Evolutionary conservation across 2,888 invertebrate species (phyloP), one percentile per base, ranked within the genome.

Genomic region (Tuta absoluta): DNA sequence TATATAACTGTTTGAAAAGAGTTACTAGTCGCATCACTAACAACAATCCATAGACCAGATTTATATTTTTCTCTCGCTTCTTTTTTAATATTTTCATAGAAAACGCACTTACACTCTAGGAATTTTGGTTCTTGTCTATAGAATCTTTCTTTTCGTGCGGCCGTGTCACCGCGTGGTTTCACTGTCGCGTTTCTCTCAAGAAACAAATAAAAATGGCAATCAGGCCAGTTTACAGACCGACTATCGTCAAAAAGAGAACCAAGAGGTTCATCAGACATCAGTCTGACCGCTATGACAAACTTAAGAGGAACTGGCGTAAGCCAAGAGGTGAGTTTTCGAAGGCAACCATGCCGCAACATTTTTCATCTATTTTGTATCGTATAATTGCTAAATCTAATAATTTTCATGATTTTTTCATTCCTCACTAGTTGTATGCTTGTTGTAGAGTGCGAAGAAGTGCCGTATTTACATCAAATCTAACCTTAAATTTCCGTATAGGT

Each of bases 261-360:
- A 99, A 99, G 93, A 97, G 97, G 92, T 99, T 99, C 92, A 98
- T 97, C 81, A 95, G 99, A 73, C 99, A 99, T 92, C 99, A 99
- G 91, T 98, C 98, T 82, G 99, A 99, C 92, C 95, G 99, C 86
- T 99, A 99, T 95, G 95, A 95, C 75, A 98, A 98, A 92, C 93
- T 99, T 74, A 98, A 96, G 94, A 94, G 96, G 75, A 98, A 97
- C 95, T 99, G 99, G 99, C 96, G 99, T 86, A 99, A 99, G 93
- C 99, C 99, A 21, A 99, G 99, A 93, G 99, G 92, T 92, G 82
- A 75, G 85, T 66, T 57, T 21, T 64, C 51, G 17, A 60, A 17
- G 10, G 8, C 41, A 48, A 23, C 53, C 62, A 53, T 45, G 23
- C 28, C 45, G 37, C 11, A 8, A 53, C 5, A 48, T 57, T 57